A percentile compares a stretch with the other conserved stretches of the same genome.
Evolutionary conservation across 1,140 invertebrate species (phyloP).

Genomic region (Copidosoma floridanum): DNA sequence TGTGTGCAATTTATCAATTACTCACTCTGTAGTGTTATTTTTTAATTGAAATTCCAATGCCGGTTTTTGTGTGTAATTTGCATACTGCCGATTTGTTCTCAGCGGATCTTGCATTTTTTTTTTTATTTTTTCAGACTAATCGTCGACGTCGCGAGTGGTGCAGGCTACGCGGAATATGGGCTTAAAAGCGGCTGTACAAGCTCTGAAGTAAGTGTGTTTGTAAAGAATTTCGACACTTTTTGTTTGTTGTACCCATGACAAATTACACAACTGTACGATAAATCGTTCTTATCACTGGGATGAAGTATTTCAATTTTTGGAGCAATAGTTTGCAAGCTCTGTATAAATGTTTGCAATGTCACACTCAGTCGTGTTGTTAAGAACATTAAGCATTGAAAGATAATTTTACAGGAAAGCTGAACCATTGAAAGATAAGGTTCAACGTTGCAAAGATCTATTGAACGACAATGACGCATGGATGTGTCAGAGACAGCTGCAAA

Average conservation of each 20-base stretch:
- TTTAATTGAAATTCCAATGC: background rate
- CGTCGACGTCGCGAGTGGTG: conserved; percentile 15
- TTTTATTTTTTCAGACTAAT: conserved; percentile 23
- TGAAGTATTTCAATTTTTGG: conserved; percentile 9
- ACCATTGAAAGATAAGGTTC: conserved; percentile 67
- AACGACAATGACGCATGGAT: conserved; percentile 64
- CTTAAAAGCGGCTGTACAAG: conserved; percentile 69
- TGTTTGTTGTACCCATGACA: too few relatives aligned
- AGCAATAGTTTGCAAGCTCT: too few relatives aligned
- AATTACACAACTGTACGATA: too few relatives aligned
- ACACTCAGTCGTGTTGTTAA: too few relatives aligned
- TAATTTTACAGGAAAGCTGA: conserved; percentile 70
- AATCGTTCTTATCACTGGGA: conserved; percentile 1
- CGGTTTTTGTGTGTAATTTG: background rate
- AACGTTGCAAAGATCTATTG: conserved; percentile 62
- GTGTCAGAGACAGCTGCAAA: conserved; percentile 68
- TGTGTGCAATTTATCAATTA: background rate
- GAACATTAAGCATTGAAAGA: too few relatives aligned
- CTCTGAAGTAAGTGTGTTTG: conserved; percentile 69
- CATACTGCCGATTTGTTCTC: background rate
- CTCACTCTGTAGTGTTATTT: background rate
- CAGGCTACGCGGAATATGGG: conserved; percentile 59
- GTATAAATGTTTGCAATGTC: too few relatives aligned
- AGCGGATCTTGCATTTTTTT: background rate
- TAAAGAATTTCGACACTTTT: too few relatives aligned